Evolutionary conservation across 2,113 vertebrate species (phyloP), one percentile per base, ranked within the genome.

Genomic region (Anolis carolinensis): DNA sequence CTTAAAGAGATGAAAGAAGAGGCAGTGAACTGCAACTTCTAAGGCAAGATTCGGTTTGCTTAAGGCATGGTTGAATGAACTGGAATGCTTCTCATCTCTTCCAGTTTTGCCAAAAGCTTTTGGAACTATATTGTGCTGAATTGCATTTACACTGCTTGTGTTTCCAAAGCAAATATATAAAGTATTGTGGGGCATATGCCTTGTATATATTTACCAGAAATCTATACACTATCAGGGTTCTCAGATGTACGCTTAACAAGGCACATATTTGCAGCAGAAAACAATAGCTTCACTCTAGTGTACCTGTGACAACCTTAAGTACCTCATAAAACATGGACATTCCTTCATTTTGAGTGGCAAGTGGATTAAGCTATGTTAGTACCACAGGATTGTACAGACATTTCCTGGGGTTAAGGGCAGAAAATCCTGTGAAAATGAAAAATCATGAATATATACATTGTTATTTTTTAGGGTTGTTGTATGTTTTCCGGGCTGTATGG

Each of bases 21-120:
- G 2, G 50, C 63, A 84, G 70, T 67, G 39, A 74, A 75, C 32
- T 74, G 78, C 20, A 88, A 18, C 59, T 67, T 23, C 48, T 50
- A 80, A 50, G 39, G 44, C 23, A 80, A 75, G 65, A n/a, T 52
- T 39, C n/a, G 27, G 39, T 81, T 86, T 74, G 30, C 39, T 86
- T 32, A 85, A 73, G 21, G n/a, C 85, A 81, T 79, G 55, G 52
- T 63, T 73, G 50, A 32, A 32, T 86, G 77, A 36, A 34, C 36
- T 34, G 62, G 11, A 32, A 5, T 86, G 25, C 20, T 32, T 62
- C 68, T 39, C 23, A 62, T 72, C 48, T 59, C 23, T 79, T 78
- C 34, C 34, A 62, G 34, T 85, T 85, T 85, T 62, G 34, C 84
- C 52, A 86, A 34, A 72, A 71, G 23, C 44, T 62, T 39, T 25